Base-by-base conservation (phyloP, 2,797 vertebrate genomes). In the Echiichthys vipera region DNA sequence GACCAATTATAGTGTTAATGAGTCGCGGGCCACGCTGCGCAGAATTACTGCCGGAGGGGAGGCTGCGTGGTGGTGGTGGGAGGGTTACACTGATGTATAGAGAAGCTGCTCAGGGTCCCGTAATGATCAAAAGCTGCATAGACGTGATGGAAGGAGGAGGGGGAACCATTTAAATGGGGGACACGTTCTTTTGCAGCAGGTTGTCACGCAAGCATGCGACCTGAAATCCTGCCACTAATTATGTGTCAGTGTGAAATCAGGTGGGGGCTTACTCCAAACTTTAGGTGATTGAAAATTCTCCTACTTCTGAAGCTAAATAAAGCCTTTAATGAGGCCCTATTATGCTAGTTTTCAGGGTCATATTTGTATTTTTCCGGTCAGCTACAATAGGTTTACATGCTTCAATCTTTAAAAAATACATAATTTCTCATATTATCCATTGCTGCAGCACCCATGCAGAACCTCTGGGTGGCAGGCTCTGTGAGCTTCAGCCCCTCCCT, bases 1-100 rank as follows among this genome's bases (percentile, higher is more conserved):
- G 67, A 65, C 77, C 43, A 79, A 76, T 86, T 80, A 82, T 77
- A 54, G 63, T 51, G 73, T 79, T 93, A 89, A 91, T 85, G 88
- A 87, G 86, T 76, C 73, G 70, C 53, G 46, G 78, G 55, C 46
- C 67, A 46, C 61, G 54, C 59, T 61, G 59, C 3, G 47, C 73
- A 53, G 62, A 83, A 88, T 76, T 75, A 27, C 55, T 12, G 72
- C 71, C 73, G 66, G 61, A n/a, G 37, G 46, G 67, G 34, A 63
- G 58, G 65, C 2, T 1, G 55, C 39, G 65, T 34, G 29, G 25
- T 11, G 63, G 46, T 1, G 58, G 40, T 24, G 20, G 20, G 11
- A 42, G 5, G 37, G 57, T 43, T 4, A 54, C 39, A 36, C 47
- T 29, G 8, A 64, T 2, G 45, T 18, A 65, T 13, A 55, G 69